A percentile compares a stretch with the other conserved stretches of the same genome.
Conservation (phyloP, 2,113 vertebrate genomes). For the Amblyornis subalaris region DNA sequence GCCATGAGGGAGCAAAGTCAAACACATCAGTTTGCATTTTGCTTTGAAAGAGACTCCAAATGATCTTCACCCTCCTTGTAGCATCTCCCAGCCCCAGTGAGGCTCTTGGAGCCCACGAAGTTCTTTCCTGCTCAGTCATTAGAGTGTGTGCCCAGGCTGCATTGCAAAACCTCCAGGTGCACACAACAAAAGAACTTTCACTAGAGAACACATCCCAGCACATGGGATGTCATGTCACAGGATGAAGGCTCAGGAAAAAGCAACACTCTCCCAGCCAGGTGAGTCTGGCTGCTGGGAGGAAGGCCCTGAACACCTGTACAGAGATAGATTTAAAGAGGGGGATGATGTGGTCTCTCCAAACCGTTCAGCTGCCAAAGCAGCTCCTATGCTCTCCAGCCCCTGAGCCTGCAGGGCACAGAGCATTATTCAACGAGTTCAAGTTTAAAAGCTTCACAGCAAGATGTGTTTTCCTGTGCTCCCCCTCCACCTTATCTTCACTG, state of each 20-base stretch:
- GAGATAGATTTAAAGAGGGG: neutral
- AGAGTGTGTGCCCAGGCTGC: neutral
- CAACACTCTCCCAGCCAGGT: neutral
- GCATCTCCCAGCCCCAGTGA: neutral
- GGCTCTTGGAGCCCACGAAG: neutral
- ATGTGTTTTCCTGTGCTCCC: neutral
- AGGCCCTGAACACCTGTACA: neutral
- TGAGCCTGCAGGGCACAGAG: neutral
- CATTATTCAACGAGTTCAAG: neutral
- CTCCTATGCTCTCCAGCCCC: neutral
- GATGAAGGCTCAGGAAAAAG: neutral
- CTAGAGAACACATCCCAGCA: neutral
- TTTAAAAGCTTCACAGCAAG: neutral
- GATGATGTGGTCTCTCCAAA: neutral
- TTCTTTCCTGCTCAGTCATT: neutral
- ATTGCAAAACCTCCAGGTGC: neutral
- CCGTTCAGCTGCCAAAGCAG: neutral
- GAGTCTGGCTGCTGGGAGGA: neutral
- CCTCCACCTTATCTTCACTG: neutral
- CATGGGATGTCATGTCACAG: neutral
- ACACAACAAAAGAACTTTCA: neutral
- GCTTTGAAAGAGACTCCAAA: neutral
- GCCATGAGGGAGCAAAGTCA: neutral
- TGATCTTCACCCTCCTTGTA: neutral
- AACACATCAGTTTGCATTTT: neutral